phyloP scores from a whole-genome alignment of 2,113 vertebrate genomes.

The Anolis sagrei region DNA sequence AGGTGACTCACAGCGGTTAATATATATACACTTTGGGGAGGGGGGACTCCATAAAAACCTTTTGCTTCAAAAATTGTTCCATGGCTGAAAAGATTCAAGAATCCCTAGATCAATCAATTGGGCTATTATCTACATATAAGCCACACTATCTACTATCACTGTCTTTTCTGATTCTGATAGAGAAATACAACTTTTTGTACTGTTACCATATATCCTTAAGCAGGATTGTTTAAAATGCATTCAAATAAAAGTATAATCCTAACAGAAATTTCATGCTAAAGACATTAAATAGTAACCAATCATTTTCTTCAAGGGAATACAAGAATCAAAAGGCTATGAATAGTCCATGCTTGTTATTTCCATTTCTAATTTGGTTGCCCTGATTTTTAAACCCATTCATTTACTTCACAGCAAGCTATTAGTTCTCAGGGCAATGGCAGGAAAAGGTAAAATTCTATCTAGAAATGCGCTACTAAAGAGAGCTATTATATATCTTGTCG shows the following conservation, averaged over 20 bases:
- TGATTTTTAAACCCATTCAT: neutral
- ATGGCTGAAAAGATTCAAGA: too few relatives aligned
- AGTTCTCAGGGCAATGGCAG: neutral
- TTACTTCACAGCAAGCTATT: neutral
- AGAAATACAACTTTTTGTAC: too few relatives aligned
- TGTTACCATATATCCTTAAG: neutral
- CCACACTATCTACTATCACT: neutral
- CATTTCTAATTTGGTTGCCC: neutral
- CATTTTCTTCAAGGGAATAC: neutral
- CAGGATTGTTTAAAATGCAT: neutral
- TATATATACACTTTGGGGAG: too few relatives aligned
- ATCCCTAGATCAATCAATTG: too few relatives aligned
- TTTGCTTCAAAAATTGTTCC: too few relatives aligned
- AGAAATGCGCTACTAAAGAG: constrained; percentile 5
- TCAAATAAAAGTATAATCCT: neutral
- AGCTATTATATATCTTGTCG: constrained; percentile 41
- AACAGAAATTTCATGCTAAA: constrained; percentile 1
- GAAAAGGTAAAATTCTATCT: constrained; percentile 12
- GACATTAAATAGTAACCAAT: neutral
- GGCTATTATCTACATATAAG: too few relatives aligned
- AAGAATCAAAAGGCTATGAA: neutral
- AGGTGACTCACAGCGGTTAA: too few relatives aligned
- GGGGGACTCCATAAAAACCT: too few relatives aligned
- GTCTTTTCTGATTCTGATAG: too few relatives aligned
- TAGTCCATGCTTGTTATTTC: neutral